Evolutionary conservation across 2,888 invertebrate species (phyloP), one percentile per base, ranked within the genome.

Genomic region (Dichetophora obliterata): DNA sequence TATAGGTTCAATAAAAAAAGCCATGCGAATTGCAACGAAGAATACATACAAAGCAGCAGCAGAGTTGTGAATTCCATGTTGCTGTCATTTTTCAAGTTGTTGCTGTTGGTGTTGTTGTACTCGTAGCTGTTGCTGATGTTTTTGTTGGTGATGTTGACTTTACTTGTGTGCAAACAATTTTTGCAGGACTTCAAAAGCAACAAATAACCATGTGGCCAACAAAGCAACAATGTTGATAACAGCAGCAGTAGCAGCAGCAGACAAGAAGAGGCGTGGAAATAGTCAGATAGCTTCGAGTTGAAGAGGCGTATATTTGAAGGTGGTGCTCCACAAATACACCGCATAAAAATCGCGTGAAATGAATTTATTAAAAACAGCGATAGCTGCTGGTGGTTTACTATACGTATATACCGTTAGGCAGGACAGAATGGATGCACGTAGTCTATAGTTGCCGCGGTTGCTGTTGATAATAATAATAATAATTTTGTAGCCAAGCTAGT

Each of bases 291-390:
- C 27, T 24, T 11, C n/a, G 57, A 59, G n/a, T 54, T 3, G n/a
- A 5, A 54, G n/a, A 9, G 54, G 54, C 54, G 54, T 54, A 2
- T 61, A 8, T 61, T 1, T n/a, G 24, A 3, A 34, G n/a, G 11
- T 14, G 48, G 4, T 22, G 22, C 43, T 43, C 9, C 16, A 31
- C 0, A 71, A 59, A 57, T 37, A 27, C 37, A 54, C 19, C 31
- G 71, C 71, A 71, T 50, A 37, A 37, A 71, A 71, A 71, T 71
- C 71, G 71, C 71, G 71, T 71, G 71, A 57, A 71, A 71, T 22
- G 71, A 71, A 71, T 71, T 71, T 71, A 71, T 71, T 71, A 59
- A 57, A 71, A 71, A 22, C 37, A 59, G 37, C 57, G 19, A 70
- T 24, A 34, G 8, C n/a, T 3, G 57, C 37, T 24, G 34, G 68